phyloP scores from a whole-genome alignment of 2,113 vertebrate genomes.

The Catagonus wagneri region DNA sequence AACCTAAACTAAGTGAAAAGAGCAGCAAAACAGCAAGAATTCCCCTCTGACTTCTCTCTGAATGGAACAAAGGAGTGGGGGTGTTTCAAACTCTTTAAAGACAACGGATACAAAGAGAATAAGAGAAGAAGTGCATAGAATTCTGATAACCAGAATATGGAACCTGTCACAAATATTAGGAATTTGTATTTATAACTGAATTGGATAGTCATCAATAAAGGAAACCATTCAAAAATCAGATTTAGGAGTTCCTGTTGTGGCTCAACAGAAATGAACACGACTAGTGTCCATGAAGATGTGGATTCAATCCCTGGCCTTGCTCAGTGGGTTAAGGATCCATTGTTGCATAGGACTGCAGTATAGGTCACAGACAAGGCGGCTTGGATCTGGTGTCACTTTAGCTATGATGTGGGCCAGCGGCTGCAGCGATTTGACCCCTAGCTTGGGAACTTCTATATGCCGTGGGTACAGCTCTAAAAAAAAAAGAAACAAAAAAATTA shows the following conservation, averaged over 20 bases:
- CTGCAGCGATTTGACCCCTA: too few species aligned
- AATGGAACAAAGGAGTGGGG: neutral
- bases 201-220: neutral
- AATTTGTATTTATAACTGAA: neutral
- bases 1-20: neutral
- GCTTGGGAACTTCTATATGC: too few species aligned
- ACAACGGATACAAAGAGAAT: neutral
- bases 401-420: too few species aligned
- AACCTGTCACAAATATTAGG: neutral
- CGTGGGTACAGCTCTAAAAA: too few species aligned
- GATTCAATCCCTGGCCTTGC: too few species aligned
- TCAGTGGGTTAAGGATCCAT: too few species aligned
- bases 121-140: neutral
- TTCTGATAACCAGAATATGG: neutral
- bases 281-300: too few species aligned
- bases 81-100: neutral
- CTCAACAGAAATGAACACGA: too few species aligned
- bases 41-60: neutral
- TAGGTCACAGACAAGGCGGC: too few species aligned
- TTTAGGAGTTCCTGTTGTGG: neutral
- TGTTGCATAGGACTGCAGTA: too few species aligned
- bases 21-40: neutral
- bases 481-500: neutral
- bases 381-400: too few species aligned
- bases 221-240: neutral